phyloP scores from a whole-genome alignment of 2,888 invertebrate genomes.

The Tortrix viridana region DNA sequence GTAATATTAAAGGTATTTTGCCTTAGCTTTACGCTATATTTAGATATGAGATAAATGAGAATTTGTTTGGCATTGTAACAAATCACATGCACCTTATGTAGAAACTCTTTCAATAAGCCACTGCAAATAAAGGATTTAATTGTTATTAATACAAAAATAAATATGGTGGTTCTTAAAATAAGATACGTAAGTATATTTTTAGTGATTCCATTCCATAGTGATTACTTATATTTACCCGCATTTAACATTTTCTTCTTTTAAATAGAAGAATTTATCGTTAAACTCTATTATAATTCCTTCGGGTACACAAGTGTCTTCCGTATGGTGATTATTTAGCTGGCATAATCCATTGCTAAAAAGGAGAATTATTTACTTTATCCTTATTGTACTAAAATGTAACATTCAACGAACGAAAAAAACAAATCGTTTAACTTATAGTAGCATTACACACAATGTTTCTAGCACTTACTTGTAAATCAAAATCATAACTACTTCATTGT shows the following conservation, averaged over 20 bases:
- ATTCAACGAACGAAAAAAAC: no score
- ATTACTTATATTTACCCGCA: constrained; percentile 45
- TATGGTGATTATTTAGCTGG: constrained; percentile 65
- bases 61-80: constrained; percentile 71
- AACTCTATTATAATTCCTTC: constrained; percentile 60
- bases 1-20: constrained; percentile 46
- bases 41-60: constrained; percentile 58
- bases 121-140: constrained; percentile 51
- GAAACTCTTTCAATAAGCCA: constrained; percentile 44
- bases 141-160: not conserved
- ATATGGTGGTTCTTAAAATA: no score
- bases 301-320: constrained; percentile 58
- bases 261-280: constrained; percentile 55
- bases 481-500: constrained; percentile 48
- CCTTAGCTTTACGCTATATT: constrained; percentile 51
- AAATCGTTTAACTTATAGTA: not conserved
- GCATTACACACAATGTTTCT: constrained; percentile 1
- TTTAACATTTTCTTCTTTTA: constrained; percentile 49
- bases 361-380: no score
- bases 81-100: constrained; percentile 56
- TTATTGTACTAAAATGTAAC: no score
- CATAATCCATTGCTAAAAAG: constrained; percentile 68
- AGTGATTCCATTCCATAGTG: no score
- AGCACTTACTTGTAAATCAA: constrained; percentile 57
- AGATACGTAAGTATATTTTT: no score